These are phyloP conservation scores for Tribolium castaneum DNA, from an alignment of 1,140 invertebrate genomes.

Conservation along the genomic window DNA sequence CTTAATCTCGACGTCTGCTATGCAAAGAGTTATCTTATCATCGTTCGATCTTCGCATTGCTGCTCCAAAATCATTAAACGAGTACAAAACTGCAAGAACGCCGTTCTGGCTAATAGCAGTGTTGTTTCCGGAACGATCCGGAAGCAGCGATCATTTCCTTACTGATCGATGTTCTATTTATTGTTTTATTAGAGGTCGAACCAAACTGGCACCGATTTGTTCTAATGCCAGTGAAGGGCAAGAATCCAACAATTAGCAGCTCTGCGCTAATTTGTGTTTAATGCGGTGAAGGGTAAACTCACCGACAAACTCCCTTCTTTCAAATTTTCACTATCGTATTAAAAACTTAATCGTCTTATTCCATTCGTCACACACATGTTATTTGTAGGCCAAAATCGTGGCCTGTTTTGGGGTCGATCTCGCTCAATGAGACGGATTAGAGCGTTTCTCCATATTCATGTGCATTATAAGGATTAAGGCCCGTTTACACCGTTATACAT, in stretches of 20 bases:
- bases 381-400: not conserved
- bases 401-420: slow-evolving; percentile 24
- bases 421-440: slow-evolving; percentile 44
- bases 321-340: not conserved
- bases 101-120: slow-evolving; percentile 54
- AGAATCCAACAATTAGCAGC: not conserved
- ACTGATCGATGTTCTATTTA: slow-evolving; percentile 26
- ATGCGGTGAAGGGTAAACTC: slow-evolving; percentile 17
- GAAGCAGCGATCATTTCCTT: slow-evolving; percentile 56
- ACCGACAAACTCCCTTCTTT: not conserved
- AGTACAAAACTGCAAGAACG: slow-evolving; percentile 45
- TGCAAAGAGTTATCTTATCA: not conserved
- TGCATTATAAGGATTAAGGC: slow-evolving; percentile 43
- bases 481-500: slow-evolving; percentile 40
- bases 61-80: slow-evolving; percentile 29
- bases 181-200: not conserved
- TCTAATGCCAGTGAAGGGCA: slow-evolving; percentile 8
- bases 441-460: slow-evolving; percentile 46
- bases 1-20: slow-evolving; percentile 9
- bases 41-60: not conserved
- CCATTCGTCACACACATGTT: slow-evolving; percentile 11
- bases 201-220: not conserved
- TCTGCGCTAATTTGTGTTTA: slow-evolving; percentile 4
- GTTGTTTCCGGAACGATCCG: slow-evolving; percentile 52
- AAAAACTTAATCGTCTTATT: not conserved